These are phyloP conservation scores for Eulemur macaco DNA, from an alignment of 2,113 vertebrate species.

Conservation along the genomic window DNA sequence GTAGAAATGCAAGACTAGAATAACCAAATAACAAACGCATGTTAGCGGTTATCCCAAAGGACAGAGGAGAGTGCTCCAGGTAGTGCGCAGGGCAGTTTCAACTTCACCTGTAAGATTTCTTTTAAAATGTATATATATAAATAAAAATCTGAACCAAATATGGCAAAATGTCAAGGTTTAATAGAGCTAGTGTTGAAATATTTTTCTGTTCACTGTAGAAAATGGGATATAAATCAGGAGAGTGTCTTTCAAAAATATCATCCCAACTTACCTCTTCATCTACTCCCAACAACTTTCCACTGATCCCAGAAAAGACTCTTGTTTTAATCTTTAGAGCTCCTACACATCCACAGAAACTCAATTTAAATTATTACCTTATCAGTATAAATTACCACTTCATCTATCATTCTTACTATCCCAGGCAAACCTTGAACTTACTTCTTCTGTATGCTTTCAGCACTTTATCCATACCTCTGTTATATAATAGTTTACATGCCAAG, in stretches of 20 bases:
- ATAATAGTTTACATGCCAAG: not conserved
- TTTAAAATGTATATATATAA: not conserved
- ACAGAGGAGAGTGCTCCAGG: not conserved
- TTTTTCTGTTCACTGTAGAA: constrained; percentile 18
- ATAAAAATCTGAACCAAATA: not conserved
- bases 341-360: not conserved
- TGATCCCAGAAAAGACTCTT: not conserved
- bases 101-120: not conserved
- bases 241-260: not conserved
- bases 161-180: not conserved
- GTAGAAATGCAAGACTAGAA: not conserved
- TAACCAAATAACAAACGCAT: not conserved
- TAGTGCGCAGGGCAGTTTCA: not conserved
- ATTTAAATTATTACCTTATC: constrained; percentile 4
- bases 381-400: not conserved
- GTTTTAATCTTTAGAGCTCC: not conserved
- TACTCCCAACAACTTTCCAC: not conserved
- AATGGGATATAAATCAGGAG: not conserved
- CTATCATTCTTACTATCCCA: not conserved
- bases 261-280: not conserved
- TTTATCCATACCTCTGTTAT: not conserved
- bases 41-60: not conserved
- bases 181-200: not conserved
- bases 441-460: not conserved
- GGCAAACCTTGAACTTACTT: not conserved